phyloP scores from a whole-genome alignment of 2,113 vertebrate species.

The Porphyrio hochstetteri region DNA sequence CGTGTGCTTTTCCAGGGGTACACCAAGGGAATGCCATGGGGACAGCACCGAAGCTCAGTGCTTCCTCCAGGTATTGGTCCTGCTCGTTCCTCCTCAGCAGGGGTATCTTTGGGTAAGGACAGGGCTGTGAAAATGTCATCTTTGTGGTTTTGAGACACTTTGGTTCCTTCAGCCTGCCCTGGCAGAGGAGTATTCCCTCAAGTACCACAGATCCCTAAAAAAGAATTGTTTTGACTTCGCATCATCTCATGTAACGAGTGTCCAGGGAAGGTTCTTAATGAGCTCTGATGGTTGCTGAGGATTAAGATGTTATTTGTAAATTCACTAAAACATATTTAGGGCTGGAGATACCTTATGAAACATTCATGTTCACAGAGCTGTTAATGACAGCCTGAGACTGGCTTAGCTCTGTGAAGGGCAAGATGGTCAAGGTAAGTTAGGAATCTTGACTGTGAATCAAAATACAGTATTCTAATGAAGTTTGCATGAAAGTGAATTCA shows the following conservation, averaged over 20 bases:
- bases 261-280: neutral
- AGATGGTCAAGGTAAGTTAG: neutral
- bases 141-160: neutral
- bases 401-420: neutral
- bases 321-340: neutral
- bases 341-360: neutral
- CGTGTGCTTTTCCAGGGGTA: neutral
- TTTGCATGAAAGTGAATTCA: neutral
- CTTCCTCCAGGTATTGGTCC: neutral
- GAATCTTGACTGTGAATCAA: neutral
- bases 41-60: neutral
- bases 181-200: neutral
- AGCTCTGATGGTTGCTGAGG: neutral
- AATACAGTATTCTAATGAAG: rapidly evolving
- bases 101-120: neutral
- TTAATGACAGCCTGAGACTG: neutral
- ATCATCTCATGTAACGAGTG: neutral
- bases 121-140: neutral
- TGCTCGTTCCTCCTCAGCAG: neutral
- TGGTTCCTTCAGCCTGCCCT: neutral
- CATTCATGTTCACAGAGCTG: neutral
- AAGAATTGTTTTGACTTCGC: neutral
- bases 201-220: neutral
- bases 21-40: neutral
- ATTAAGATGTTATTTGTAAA: neutral